Evolutionary conservation across 2,888 invertebrate species (phyloP), one percentile per base, ranked within the genome.

Genomic region (Lasius fuliginosus): DNA sequence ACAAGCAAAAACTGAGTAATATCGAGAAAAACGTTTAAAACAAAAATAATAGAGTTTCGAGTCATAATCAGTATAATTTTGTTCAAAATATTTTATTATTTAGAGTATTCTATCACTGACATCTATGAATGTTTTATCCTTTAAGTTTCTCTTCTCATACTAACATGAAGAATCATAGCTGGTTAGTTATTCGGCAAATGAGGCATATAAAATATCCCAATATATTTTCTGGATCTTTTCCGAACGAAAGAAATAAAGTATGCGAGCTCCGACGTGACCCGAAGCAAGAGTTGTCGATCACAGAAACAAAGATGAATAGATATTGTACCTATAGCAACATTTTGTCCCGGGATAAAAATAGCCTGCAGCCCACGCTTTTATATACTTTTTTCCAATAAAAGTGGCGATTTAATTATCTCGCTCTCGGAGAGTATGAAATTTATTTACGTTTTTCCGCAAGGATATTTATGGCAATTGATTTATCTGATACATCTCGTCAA

Each of bases 161-260:
- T 30, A 23, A 53, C 18, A 36, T 36, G 5, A 64, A 49, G 3
- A 75, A 36, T 56, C 4, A 30, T 36, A 53, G 12, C n/a, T 27
- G 56, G 30, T 46, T 76, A 53, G 27, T 36, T 36, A 30, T 18
- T 15, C 6, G 11, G 30, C 18, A 33, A 23, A 15, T 11, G 30
- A 27, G 18, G 40, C 1, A 42, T n/a, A 42, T 46, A 64, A 36
- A 53, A 49, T 53, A 36, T 58, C 33, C 27, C 11, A 18, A 46
- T 79, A 42, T 18, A 53, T 8, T 53, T n/a, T n/a, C 30, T 33
- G 15, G 23, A n/a, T 46, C 12, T 56, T 33, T 58, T 33, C 15
- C 11, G 3, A n/a, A 12, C 6, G 68, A 69, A 77, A 68, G 12
- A 15, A 69, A 77, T 79, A 79, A 68, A 58, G 71, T 53, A 79